These are phyloP conservation scores for Pyralis farinalis DNA, from an alignment of 2,888 invertebrate species.

Conservation along the genomic window DNA sequence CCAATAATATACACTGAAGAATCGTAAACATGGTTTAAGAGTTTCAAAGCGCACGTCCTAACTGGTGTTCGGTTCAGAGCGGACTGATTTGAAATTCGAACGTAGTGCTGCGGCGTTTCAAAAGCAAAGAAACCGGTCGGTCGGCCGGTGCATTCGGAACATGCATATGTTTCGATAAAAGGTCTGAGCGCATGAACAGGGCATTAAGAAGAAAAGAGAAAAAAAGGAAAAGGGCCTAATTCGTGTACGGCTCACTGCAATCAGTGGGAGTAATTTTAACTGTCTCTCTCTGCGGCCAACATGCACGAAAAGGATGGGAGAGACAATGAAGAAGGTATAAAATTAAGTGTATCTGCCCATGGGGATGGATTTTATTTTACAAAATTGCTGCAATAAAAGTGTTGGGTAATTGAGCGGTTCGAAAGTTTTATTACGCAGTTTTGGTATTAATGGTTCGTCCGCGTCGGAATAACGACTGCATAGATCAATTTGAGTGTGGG, in stretches of 20 bases:
- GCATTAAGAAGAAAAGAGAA: constrained; percentile 66
- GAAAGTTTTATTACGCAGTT: constrained; percentile 47
- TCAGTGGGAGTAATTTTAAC: constrained; percentile 71
- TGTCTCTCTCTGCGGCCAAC: constrained; percentile 34
- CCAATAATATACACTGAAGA: constrained; percentile 43
- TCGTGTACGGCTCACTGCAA: constrained; percentile 76
- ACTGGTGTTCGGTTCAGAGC: constrained; percentile 34
- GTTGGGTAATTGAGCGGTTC: constrained; percentile 69
- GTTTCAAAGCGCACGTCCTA: constrained; percentile 33
- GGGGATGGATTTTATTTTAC: constrained; percentile 65
- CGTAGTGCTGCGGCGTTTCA: constrained; percentile 58
- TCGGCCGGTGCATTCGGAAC: constrained; percentile 62
- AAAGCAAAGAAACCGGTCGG: constrained; percentile 74
- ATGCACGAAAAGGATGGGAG: constrained; percentile 34
- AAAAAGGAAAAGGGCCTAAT: constrained; percentile 68
- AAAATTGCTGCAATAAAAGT: constrained; percentile 71
- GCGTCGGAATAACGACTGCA: constrained; percentile 15
- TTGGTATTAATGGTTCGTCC: constrained; percentile 20
- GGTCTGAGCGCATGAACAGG: constrained; percentile 73
- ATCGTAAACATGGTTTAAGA: constrained; percentile 55
- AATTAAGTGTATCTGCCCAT: constrained; percentile 70
- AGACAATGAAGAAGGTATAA: constrained; percentile 63
- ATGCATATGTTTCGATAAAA: constrained; percentile 76
- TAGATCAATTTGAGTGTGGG: constrained; percentile 1
- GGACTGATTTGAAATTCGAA: constrained; percentile 60